These are phyloP conservation scores for Amaurobius ferox DNA, from an alignment of 2,888 invertebrate species.

Conservation along the genomic window DNA sequence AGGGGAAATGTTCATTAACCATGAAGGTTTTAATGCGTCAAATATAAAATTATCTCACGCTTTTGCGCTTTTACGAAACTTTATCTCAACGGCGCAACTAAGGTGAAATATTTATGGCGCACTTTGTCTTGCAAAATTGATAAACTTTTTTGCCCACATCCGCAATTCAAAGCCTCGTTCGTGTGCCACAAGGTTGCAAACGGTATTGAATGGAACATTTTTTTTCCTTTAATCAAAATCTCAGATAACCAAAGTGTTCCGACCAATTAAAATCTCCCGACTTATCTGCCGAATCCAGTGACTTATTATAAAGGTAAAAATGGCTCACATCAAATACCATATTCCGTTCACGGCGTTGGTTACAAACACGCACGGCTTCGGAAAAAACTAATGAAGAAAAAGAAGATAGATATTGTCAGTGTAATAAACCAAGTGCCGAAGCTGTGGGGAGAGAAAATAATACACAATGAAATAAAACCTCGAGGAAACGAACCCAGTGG, in stretches of 20 bases:
- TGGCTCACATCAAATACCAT: background rate
- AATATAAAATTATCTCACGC: background rate
- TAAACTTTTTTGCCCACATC: background rate
- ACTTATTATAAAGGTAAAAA: background rate
- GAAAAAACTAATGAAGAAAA: background rate
- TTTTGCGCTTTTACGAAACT: background rate
- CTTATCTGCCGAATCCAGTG: slow-evolving; percentile 5
- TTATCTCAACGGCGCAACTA: background rate
- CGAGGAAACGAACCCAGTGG: background rate
- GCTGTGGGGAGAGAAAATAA: background rate
- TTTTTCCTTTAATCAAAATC: background rate
- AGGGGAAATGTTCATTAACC: too few species aligned
- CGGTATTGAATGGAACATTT: too few species aligned
- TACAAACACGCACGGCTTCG: background rate
- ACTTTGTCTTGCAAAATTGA: background rate
- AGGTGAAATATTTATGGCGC: background rate
- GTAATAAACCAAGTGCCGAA: slow-evolving; percentile 19
- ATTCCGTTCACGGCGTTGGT: background rate
- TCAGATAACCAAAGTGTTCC: too few species aligned
- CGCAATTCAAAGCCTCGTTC: background rate
- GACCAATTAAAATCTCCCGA: slow-evolving; percentile 5
- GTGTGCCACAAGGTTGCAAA: too few species aligned
- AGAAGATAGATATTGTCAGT: background rate
- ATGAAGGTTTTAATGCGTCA: too few species aligned
- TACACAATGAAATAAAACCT: background rate